Conservation (phyloP, 1,140 invertebrate species). For the Anadara kagoshimensis region DNA sequence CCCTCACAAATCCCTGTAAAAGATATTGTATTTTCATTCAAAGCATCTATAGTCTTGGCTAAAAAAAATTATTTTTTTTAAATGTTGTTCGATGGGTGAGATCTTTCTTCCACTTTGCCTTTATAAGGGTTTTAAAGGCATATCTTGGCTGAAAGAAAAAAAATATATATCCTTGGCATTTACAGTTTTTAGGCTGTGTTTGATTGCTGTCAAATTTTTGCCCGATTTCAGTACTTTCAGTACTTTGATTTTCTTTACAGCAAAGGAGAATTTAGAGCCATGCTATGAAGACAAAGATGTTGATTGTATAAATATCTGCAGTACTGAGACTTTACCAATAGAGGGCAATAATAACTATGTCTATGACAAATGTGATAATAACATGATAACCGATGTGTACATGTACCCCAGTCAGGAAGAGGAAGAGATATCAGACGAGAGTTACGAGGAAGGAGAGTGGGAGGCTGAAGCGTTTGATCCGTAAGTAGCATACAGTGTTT, state of each 20-base stretch:
- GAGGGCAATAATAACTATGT: slow-evolving; percentile 54
- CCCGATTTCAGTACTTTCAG: not conserved
- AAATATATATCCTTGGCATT: no score
- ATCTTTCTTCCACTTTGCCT: no score
- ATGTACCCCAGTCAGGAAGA: slow-evolving; percentile 47
- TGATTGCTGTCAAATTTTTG: no score
- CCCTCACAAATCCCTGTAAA: no score
- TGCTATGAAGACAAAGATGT: slow-evolving; percentile 10
- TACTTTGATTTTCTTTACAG: slow-evolving; percentile 32
- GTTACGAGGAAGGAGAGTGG: slow-evolving; percentile 75
- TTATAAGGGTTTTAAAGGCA: no score
- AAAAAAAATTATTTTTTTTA: no score
- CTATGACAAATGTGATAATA: slow-evolving; percentile 36
- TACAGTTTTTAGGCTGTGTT: no score
- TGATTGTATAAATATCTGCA: slow-evolving; percentile 14
- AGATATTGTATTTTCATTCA: no score
- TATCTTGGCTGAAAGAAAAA: no score
- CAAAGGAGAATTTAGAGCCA: slow-evolving; percentile 68
- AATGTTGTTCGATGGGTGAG: no score
- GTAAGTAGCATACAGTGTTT: slow-evolving; percentile 47
- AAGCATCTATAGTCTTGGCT: no score
- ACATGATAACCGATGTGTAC: slow-evolving; percentile 11
- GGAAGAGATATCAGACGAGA: slow-evolving; percentile 57
- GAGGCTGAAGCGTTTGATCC: slow-evolving; percentile 86
- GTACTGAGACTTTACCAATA: slow-evolving; percentile 22